Conservation (phyloP, 2,113 vertebrate genomes). For the Acanthisitta chloris region DNA sequence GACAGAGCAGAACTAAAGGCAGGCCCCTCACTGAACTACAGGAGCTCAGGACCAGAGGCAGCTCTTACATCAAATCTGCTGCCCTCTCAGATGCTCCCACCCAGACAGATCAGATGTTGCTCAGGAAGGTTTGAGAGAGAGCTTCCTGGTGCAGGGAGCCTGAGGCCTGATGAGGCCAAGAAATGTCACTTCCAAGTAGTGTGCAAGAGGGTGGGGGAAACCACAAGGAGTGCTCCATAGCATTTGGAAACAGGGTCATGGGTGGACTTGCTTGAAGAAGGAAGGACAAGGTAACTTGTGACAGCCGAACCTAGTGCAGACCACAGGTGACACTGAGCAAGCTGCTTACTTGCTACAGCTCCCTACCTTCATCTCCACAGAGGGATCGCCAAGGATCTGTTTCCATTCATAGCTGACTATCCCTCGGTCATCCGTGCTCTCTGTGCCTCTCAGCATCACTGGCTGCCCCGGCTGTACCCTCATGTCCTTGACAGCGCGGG, state of each 20-base stretch:
- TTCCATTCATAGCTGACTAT: constrained; percentile 79
- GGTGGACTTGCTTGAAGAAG: not conserved
- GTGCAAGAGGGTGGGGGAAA: not conserved
- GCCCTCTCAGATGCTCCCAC: not conserved
- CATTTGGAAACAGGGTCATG: not conserved
- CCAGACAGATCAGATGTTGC: not conserved
- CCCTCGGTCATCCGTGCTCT: constrained; percentile 77
- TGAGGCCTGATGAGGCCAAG: not conserved
- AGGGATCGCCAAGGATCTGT: constrained; percentile 63
- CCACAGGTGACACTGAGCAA: not conserved
- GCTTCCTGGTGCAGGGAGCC: not conserved
- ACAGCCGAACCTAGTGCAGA: not conserved
- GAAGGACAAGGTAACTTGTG: not conserved
- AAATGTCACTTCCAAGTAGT: not conserved
- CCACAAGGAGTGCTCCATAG: not conserved
- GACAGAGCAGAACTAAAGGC: not conserved
- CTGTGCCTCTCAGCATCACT: constrained; percentile 77
- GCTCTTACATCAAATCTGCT: not conserved
- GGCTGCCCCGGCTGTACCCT: constrained; percentile 84
- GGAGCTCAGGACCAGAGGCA: not conserved
- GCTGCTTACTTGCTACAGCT: not conserved
- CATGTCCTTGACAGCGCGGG: constrained; percentile 75
- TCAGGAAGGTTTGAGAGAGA: not conserved
- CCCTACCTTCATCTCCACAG: constrained; percentile 77
- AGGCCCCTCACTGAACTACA: not conserved